Percentiles rank a stretch among this genome's conserved stretches.
Evolutionary conservation across 2,113 vertebrate species (phyloP).

Genomic region (Sardina pilchardus): DNA sequence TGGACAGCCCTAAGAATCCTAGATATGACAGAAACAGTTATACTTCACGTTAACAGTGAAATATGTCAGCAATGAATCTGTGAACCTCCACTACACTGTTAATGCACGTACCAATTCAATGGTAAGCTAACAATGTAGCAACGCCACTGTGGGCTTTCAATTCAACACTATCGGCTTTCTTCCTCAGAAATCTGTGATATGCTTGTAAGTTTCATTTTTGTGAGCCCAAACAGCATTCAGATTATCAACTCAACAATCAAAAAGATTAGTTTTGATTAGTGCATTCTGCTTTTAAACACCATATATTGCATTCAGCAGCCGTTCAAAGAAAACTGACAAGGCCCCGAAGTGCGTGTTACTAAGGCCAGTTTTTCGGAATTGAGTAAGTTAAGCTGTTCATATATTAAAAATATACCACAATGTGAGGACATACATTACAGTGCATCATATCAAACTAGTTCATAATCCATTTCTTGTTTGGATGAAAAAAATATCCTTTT

Average conservation of each 20-base stretch:
- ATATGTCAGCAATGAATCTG: constrained; percentile 15
- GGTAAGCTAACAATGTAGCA: neutral
- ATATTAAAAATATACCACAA: constrained; percentile 58
- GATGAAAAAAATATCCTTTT: constrained; percentile 31
- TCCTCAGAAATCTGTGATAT: constrained; percentile 28
- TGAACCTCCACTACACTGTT: neutral
- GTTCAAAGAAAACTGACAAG: constrained; percentile 62
- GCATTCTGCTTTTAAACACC: constrained; percentile 58
- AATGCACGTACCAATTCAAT: neutral
- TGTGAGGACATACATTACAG: constrained; percentile 47
- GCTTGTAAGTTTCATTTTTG: constrained; percentile 50
- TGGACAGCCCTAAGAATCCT: constrained; percentile 29
- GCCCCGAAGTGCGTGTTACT: constrained; percentile 44
- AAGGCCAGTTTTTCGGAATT: constrained; percentile 60
- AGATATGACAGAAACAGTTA: constrained; percentile 5
- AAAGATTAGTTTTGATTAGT: constrained; percentile 68
- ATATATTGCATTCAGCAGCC: constrained; percentile 50
- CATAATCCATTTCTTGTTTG: constrained; percentile 35
- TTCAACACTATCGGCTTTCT: neutral
- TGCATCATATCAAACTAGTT: constrained; percentile 44
- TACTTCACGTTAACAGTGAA: constrained; percentile 23
- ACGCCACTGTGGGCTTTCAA: neutral
- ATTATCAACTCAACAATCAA: constrained; percentile 72
- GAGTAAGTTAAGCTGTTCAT: constrained; percentile 29
- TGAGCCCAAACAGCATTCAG: constrained; percentile 64